Base-by-base conservation (phyloP, 2,113 vertebrate genomes). In the Tachycineta bicolor region DNA sequence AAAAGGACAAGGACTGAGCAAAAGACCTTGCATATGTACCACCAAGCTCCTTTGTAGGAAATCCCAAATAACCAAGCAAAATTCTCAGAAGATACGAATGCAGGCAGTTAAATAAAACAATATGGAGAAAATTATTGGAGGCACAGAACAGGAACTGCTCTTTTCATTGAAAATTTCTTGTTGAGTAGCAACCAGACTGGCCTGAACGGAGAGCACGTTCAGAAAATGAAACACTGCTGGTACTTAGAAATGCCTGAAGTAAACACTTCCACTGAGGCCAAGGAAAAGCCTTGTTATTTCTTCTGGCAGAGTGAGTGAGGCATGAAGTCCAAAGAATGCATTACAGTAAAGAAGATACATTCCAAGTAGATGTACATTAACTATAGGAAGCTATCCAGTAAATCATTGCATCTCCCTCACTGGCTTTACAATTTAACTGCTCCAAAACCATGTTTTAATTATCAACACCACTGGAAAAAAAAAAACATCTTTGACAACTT, bases 211-310 rank as follows among this genome's bases (percentile, higher is more conserved):
- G 68, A 89, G n/a, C 9, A 0, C 0, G 0, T 79, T 96, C 83
- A 91, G 74, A 93, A 96, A 93, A 87, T 23, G 4, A 96, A 96
- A 87, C 73, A 82, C 5, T 75, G 65, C 70, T 76, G 77, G 46
- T 73, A 26, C 46, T 89, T 7, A 44, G 15, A 94, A 95, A 89
- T 37, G 76, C 14, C 65, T 46, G 44, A 85, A 90, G 83, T 85
- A 92, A 96, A 96, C 89, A 87, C 23, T 83, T 50, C 16, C 73
- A 67, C 73, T 39, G 58, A 85, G 29, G 70, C 84, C 87, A 89
- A 73, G 46, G 37, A 87, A 92, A 92, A 44, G 49, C 53, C 65
- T 87, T 4, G 1, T 33, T 94, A 84, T 82, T 96, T 74, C 62
- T 95, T 59, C 87, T 93, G 78, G 94, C 89, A 93, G 37, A 68